A percentile compares a stretch with the other conserved stretches of the same genome.
Conservation (phyloP, 2,113 vertebrate genomes). For the Centropus bengalensis region DNA sequence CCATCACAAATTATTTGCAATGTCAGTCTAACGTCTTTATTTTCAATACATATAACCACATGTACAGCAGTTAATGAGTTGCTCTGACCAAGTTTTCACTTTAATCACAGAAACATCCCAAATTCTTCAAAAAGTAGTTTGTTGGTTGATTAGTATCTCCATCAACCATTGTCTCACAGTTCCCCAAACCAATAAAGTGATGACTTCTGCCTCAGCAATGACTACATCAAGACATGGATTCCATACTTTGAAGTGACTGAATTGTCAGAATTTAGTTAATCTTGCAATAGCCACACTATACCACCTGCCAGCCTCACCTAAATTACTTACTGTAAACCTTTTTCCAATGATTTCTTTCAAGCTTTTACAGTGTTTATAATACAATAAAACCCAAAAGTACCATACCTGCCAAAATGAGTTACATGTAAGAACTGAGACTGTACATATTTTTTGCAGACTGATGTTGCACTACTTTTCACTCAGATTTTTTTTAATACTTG, state of each 20-base stretch:
- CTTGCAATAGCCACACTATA: not conserved
- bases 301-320: slow-evolving; percentile 35
- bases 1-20: not conserved
- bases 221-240: slow-evolving; percentile 25
- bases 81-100: slow-evolving; percentile 1
- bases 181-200: not conserved
- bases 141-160: not conserved
- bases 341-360: slow-evolving; percentile 46
- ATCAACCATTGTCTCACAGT: not conserved
- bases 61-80: not conserved
- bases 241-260: not conserved
- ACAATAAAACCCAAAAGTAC: slow-evolving; percentile 40
- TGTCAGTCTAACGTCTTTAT: not conserved
- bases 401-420: slow-evolving; percentile 7
- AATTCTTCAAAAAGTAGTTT: not conserved
- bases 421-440: not conserved
- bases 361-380: slow-evolving; percentile 44
- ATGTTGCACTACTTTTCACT: not conserved
- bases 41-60: not conserved
- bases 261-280: slow-evolving; percentile 47
- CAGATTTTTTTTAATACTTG: not conserved
- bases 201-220: not conserved
- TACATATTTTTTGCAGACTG: not conserved
- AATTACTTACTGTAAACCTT: slow-evolving; percentile 50
- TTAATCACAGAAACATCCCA: not conserved